A percentile compares a stretch with the other conserved stretches of the same genome.
phyloP scores from a whole-genome alignment of 2,113 vertebrate species.

The Tragelaphus scriptus region DNA sequence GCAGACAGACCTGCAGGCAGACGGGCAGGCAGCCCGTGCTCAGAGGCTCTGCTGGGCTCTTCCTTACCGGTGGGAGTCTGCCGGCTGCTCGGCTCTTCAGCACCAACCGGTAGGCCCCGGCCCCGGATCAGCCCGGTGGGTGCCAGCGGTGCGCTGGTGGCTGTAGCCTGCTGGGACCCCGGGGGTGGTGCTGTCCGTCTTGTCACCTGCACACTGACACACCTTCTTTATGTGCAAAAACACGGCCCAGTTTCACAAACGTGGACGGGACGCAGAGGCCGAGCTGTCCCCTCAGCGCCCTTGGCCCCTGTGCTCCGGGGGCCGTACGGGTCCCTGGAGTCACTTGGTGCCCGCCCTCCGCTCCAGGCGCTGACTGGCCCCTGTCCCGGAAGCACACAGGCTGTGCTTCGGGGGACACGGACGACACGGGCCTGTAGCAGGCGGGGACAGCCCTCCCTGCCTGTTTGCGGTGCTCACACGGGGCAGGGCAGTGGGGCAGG shows the following conservation, averaged over 20 bases:
- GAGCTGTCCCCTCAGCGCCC: neutral
- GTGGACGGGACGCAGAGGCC: rapidly evolving
- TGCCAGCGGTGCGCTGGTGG: rapidly evolving
- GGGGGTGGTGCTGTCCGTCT: neutral
- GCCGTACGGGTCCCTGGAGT: rapidly evolving
- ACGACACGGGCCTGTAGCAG: neutral
- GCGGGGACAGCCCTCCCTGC: neutral
- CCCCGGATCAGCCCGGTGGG: rapidly evolving
- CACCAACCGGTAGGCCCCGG: rapidly evolving
- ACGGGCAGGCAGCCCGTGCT: neutral
- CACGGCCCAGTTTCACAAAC: neutral
- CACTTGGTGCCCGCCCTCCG: no score
- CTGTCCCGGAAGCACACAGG: neutral
- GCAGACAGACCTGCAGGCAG: neutral
- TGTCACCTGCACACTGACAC: rapidly evolving
- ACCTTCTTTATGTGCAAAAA: rapidly evolving
- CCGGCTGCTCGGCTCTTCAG: rapidly evolving
- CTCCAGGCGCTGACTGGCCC: neutral
- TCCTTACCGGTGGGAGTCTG: neutral
- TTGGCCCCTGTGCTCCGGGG: rapidly evolving
- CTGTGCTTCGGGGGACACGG: rapidly evolving
- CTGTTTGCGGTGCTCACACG: rapidly evolving
- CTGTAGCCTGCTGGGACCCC: rapidly evolving
- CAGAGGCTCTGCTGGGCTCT: neutral
- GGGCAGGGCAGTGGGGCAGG: no score